Evolutionary conservation across 2,797 vertebrate species (phyloP).

Genomic region (Alfaro cultratus): DNA sequence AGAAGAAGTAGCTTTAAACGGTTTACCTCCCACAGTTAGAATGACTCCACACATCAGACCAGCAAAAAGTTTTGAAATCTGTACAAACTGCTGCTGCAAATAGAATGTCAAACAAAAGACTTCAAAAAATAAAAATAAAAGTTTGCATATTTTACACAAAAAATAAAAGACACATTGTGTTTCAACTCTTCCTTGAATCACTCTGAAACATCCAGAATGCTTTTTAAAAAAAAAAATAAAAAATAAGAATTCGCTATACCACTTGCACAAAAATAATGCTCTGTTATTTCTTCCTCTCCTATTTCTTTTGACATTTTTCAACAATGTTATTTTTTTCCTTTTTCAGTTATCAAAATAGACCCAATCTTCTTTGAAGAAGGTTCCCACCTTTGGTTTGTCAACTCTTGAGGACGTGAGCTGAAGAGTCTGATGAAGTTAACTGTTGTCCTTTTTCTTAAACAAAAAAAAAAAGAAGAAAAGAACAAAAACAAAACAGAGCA

Average conservation of each 20-base stretch:
- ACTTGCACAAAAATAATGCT: constrained; percentile 82
- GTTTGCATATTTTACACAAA: constrained; percentile 83
- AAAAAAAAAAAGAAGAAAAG: constrained; percentile 11
- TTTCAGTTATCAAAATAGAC: constrained; percentile 86
- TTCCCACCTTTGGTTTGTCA: constrained; percentile 79
- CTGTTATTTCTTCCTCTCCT: constrained; percentile 67
- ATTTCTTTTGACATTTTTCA: constrained; percentile 32
- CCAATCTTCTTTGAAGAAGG: constrained; percentile 76
- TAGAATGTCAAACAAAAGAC: constrained; percentile 77
- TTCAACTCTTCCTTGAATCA: constrained; percentile 77
- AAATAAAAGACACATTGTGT: constrained; percentile 80
- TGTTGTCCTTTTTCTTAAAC: constrained; percentile 64
- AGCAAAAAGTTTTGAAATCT: constrained; percentile 71
- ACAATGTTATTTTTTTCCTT: constrained; percentile 43
- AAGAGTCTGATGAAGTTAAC: constrained; percentile 65
- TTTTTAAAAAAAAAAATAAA: constrained; percentile 67
- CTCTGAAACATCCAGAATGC: constrained; percentile 79
- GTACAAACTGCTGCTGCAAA: constrained; percentile 80
- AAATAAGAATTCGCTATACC: constrained; percentile 75
- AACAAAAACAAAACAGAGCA: constrained; percentile 1
- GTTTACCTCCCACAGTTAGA: constrained; percentile 67
- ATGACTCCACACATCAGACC: constrained; percentile 63
- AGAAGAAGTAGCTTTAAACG: constrained; percentile 84
- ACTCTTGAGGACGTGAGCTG: constrained; percentile 73
- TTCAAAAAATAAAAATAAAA: constrained; percentile 75